phyloP scores from a whole-genome alignment of 2,888 invertebrate species.

The Cryptophagus acutangulus region DNA sequence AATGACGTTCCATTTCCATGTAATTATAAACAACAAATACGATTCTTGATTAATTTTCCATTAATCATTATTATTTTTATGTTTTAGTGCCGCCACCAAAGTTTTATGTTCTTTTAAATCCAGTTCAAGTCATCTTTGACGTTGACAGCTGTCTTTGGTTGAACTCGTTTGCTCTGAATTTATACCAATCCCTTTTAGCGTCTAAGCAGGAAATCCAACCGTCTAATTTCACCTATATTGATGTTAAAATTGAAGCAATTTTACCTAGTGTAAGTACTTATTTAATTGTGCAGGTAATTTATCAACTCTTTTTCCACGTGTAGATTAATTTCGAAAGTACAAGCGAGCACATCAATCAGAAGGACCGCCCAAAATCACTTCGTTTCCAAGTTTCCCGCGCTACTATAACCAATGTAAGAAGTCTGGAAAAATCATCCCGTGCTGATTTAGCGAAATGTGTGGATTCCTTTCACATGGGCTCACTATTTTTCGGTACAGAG shows the following conservation, averaged over 20 bases:
- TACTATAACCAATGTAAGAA: slow-evolving; percentile 64
- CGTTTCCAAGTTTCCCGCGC: slow-evolving; percentile 79
- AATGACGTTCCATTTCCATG: slow-evolving; percentile 84
- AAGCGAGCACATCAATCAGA: slow-evolving; percentile 70
- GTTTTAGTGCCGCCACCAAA: slow-evolving; percentile 88
- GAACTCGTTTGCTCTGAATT: slow-evolving; percentile 86
- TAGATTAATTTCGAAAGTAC: slow-evolving; percentile 76
- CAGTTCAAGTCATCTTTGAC: slow-evolving; percentile 83
- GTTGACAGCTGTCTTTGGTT: slow-evolving; percentile 87
- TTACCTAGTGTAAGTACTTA: slow-evolving; percentile 73
- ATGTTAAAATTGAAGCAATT: slow-evolving; percentile 86
- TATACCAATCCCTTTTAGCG: slow-evolving; percentile 67
- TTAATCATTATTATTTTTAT: no score
- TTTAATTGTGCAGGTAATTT: slow-evolving; percentile 2
- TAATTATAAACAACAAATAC: slow-evolving; percentile 51
- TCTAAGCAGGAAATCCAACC: slow-evolving; percentile 45
- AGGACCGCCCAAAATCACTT: slow-evolving; percentile 82
- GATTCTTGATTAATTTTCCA: neutral
- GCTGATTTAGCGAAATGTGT: slow-evolving; percentile 77
- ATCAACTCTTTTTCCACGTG: slow-evolving; percentile 1
- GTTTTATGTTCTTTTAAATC: slow-evolving; percentile 86
- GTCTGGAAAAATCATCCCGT: slow-evolving; percentile 62
- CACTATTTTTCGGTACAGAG: slow-evolving; percentile 68
- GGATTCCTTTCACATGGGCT: slow-evolving; percentile 69
- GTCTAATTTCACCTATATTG: slow-evolving; percentile 61